phyloP scores from a whole-genome alignment of 2,797 vertebrate species.

The Polyboroides typus region DNA sequence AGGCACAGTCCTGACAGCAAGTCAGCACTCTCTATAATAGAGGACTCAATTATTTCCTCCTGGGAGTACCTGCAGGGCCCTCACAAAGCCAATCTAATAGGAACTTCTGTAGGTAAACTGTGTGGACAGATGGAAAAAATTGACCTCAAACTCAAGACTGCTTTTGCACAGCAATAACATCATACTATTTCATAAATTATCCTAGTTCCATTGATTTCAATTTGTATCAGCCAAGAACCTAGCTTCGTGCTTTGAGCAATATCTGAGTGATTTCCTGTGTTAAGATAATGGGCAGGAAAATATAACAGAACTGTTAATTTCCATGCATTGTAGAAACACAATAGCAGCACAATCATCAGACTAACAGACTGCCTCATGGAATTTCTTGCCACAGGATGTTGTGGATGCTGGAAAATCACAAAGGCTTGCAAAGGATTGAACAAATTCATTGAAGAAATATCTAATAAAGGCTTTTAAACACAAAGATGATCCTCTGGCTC shows the following conservation, averaged over 20 bases:
- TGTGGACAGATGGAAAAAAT: not conserved
- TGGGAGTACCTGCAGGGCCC: not conserved
- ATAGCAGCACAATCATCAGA: not conserved
- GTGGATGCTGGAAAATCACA: not conserved
- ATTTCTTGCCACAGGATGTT: not conserved
- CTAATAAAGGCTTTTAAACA: not conserved
- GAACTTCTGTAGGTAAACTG: not conserved
- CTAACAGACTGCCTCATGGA: not conserved
- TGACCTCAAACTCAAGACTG: not conserved
- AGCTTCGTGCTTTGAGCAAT: not conserved
- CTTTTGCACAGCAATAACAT: not conserved
- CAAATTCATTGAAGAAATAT: not conserved
- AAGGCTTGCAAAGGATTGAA: not conserved
- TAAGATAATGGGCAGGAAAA: not conserved
- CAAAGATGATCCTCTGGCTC: not conserved
- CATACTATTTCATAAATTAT: not conserved
- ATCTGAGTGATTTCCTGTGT: not conserved
- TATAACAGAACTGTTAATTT: not conserved
- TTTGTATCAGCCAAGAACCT: not conserved
- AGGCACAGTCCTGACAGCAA: not conserved
- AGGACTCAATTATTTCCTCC: not conserved
- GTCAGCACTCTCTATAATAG: not conserved
- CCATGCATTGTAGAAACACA: not conserved
- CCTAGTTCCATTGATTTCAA: not conserved
- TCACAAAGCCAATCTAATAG: not conserved